Evolutionary conservation across 2,113 vertebrate genomes (phyloP), one percentile per base, ranked within the genome.

Genomic region (Telmatochromis brichardi): DNA sequence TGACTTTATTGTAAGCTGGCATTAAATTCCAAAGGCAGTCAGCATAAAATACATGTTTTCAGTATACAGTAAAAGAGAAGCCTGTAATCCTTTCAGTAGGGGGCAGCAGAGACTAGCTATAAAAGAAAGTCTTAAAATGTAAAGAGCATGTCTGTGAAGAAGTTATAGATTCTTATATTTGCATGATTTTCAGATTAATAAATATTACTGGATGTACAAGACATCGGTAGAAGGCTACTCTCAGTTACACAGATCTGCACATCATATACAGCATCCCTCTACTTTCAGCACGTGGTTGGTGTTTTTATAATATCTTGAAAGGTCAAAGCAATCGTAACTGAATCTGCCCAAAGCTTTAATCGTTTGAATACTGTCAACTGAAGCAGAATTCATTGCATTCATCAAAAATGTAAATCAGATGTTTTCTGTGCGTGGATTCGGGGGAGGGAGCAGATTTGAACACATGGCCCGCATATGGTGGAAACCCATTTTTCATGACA

Each of bases 1-100:
- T 47, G 9, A 81, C 76, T 95, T 94, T 94, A 95, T 91, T 94
- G 87, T 60, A 92, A 92, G 83, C 55, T 90, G 71, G 79, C 91
- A 80, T 90, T 89, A 89, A 7, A 90, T 86, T 86, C 79, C 57
- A 91, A 86, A 19, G 21, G 60, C 91, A 65, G 73, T 90, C 76
- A 88, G 80, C 83, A 87, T 37, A 14, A 86, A 81, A 81, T n/a
- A 81, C 71, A 28, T 42, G 37, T 28, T 85, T 65, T 86, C 58
- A 85, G 19, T 13, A 50, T 63, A 73, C 45, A 92, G 76, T 81
- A 2, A 82, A 79, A 86, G 13, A 81, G 63, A 54, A 63, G 57
- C 23, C 26, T 35, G n/a, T 12, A 51, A 78, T 86, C 33, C 3
- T 90, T 80, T 86, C 94, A 90, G 83, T 84, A 95, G 93, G 82